Percentiles rank a stretch among this genome's conserved stretches.
Evolutionary conservation across 2,113 vertebrate genomes (phyloP).

Genomic region (Stegastes partitus): DNA sequence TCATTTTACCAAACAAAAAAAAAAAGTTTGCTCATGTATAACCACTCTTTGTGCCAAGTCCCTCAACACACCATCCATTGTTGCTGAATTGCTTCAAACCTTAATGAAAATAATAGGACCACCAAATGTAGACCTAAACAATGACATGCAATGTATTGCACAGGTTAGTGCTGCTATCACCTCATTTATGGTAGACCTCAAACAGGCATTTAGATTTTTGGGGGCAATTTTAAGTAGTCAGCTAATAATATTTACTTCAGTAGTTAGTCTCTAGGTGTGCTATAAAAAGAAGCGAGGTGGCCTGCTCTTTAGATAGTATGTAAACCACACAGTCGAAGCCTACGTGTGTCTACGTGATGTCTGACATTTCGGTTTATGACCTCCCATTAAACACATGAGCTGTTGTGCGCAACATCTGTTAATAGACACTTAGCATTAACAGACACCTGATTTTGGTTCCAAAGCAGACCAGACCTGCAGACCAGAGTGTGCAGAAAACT

Average conservation of each 20-base stretch:
- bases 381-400: constrained; percentile 41
- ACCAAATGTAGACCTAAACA: constrained; percentile 10
- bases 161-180: constrained; percentile 5
- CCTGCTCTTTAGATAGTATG: constrained; percentile 8
- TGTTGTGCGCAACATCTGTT: constrained; percentile 35
- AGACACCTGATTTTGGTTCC: constrained; percentile 29
- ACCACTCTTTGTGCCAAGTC: background rate
- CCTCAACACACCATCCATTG: constrained; percentile 1
- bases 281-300: constrained; percentile 2
- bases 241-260: constrained; percentile 11
- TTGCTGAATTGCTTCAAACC: background rate
- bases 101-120: background rate
- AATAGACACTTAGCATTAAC: constrained; percentile 31
- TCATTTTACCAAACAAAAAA: background rate
- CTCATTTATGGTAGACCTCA: background rate
- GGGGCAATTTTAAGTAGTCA: background rate
- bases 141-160: constrained; percentile 5
- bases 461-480: background rate
- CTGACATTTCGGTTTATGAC: constrained; percentile 36
- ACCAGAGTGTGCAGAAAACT: constrained; percentile 2
- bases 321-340: constrained; percentile 17
- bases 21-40: background rate
- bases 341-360: background rate
- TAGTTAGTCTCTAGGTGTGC: constrained; percentile 14
- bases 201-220: background rate